Percentiles rank a stretch among this genome's conserved stretches.
phyloP scores from a whole-genome alignment of 2,113 vertebrate species.

The Mellivora capensis region DNA sequence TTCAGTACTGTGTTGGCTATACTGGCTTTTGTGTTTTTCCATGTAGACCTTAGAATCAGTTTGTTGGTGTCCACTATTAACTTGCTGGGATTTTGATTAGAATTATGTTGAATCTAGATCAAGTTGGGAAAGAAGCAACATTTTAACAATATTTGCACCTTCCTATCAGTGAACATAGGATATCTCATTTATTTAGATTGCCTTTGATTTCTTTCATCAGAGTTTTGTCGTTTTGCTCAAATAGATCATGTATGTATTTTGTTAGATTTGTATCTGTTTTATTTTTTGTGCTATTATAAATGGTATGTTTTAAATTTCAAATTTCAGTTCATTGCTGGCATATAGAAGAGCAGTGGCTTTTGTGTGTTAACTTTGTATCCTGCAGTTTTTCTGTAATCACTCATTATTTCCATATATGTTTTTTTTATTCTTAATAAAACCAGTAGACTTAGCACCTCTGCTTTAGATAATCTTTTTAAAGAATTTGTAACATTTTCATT shows the following conservation, averaged over 20 bases:
- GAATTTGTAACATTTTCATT: slow-evolving; percentile 51
- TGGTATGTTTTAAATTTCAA: not conserved
- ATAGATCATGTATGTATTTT: not conserved
- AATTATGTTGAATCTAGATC: not conserved
- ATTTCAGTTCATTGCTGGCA: not conserved
- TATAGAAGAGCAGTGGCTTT: not conserved
- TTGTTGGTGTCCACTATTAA: not conserved
- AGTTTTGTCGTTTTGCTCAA: not conserved
- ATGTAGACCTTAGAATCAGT: not conserved
- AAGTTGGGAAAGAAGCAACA: not conserved
- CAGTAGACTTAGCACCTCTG: not conserved
- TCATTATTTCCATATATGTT: not conserved
- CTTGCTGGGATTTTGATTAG: slow-evolving; percentile 25
- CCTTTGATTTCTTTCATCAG: not conserved
- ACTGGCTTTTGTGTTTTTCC: not conserved
- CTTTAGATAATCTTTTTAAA: slow-evolving; percentile 6
- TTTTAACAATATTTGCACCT: not conserved
- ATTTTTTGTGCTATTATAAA: slow-evolving; percentile 11
- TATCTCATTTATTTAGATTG: not conserved
- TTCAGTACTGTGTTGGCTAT: not conserved
- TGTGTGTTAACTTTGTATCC: not conserved
- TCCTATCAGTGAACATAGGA: not conserved
- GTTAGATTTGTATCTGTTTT: not conserved
- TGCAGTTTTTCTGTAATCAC: not conserved
- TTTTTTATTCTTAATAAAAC: slow-evolving; percentile 24